A percentile compares a stretch with the other conserved stretches of the same genome.
These are phyloP conservation scores for Lithophane ornitopus DNA, from an alignment of 2,888 invertebrate genomes.

Conservation along the genomic window DNA sequence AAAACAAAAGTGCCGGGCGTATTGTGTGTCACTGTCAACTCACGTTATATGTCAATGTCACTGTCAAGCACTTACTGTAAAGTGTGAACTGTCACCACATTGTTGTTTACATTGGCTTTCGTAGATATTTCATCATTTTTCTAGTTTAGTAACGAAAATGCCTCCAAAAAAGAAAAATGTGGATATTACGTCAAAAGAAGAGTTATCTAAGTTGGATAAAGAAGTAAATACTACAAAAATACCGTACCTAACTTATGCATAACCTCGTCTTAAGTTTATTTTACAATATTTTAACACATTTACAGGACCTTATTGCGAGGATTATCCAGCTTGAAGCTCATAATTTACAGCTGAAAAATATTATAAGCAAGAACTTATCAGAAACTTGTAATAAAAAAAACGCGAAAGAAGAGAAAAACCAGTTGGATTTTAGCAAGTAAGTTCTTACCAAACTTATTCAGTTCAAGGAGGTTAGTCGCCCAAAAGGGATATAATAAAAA, in stretches of 20 bases:
- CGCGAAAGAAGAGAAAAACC: slow-evolving; percentile 74
- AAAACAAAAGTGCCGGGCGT: too few relatives aligned
- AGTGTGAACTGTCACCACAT: too few relatives aligned
- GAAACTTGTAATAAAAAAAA: slow-evolving; percentile 66
- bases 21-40: too few relatives aligned
- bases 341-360: slow-evolving; percentile 94
- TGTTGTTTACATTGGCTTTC: background rate
- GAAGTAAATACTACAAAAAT: slow-evolving; percentile 71
- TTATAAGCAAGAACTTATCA: slow-evolving; percentile 90
- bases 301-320: slow-evolving; percentile 93
- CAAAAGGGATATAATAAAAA: background rate
- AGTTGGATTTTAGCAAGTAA: slow-evolving; percentile 92
- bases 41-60: too few relatives aligned
- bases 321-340: slow-evolving; percentile 94
- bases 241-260: slow-evolving; percentile 37
- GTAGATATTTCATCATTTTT: slow-evolving; percentile 4
- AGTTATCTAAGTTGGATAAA: slow-evolving; percentile 78
- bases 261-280: slow-evolving; percentile 58
- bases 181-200: slow-evolving; percentile 72
- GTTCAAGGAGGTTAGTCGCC: too few relatives aligned
- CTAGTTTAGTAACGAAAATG: slow-evolving; percentile 68
- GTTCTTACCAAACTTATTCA: background rate
- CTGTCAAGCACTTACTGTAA: too few relatives aligned
- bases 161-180: slow-evolving; percentile 75
- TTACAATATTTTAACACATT: slow-evolving; percentile 13